Evolutionary conservation across 2,113 vertebrate species (phyloP).

Genomic region (Protomyctophum bolini): DNA sequence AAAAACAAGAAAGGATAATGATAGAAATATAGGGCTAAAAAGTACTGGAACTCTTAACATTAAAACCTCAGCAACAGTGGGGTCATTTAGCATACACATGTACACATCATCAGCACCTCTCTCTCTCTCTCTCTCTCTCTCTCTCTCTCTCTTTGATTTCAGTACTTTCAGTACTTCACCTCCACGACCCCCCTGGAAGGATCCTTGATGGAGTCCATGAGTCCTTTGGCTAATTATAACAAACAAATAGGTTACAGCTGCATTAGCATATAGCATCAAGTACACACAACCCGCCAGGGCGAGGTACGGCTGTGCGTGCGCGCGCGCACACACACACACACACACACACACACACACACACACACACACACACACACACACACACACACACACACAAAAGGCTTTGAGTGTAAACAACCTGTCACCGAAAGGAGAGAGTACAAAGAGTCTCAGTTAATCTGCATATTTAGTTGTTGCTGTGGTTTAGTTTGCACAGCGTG

Average conservation of each 20-base stretch:
- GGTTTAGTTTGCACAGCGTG: not conserved
- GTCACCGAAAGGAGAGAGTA: not conserved
- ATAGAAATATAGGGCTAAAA: no score
- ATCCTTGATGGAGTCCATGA: not conserved
- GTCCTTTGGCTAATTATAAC: not conserved
- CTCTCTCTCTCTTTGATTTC: not conserved
- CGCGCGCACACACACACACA: no score
- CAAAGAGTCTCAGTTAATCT: not conserved
- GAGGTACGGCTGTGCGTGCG: no score
- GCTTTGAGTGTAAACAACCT: not conserved
- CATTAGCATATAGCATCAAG: not conserved
- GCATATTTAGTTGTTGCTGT: not conserved
- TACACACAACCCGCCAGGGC: not conserved
- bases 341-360: conserved; percentile 3
- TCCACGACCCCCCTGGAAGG: not conserved
- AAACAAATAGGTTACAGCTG: not conserved
- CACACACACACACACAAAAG: not conserved
- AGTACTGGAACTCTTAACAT: no score
- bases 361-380: not conserved
- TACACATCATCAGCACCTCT: not conserved
- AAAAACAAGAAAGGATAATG: no score
- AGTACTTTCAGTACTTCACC: not conserved
- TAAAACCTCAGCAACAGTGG: no score
- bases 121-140: no score
- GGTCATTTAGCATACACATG: conserved; percentile 57